Base-by-base conservation (phyloP, 2,113 vertebrate genomes). In the Gymnocephalus cernua region DNA sequence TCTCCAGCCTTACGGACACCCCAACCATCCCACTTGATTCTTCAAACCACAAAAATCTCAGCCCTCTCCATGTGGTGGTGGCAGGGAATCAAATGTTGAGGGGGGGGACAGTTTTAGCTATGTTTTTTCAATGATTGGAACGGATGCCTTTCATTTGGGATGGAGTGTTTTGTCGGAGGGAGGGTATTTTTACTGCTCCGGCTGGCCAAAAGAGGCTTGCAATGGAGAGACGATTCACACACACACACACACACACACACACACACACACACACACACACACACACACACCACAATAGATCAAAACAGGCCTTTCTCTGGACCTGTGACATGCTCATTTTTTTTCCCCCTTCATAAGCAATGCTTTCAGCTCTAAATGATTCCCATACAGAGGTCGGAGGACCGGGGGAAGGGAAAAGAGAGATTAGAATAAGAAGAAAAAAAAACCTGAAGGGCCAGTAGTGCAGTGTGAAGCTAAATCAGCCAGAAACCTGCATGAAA, bases 231-330 rank as follows among this genome's bases (percentile, higher is more conserved):
- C 62, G 68, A 84, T 85, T 5, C 56, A 59, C 65, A 74, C 19
- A 58, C 12, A 77, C 32, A 86, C 45, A 77, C 56, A 82, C 15
- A 75, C 62, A 76, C 14, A 86, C 45, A 77, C 56, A 82, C 15
- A 75, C 62, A 76, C 14, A 86, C 45, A 77, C 56, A 82, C 15
- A 75, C 56, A 59, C 65, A 74, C 19, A 58, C 12, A 77, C 32
- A 86, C 45, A 77, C 56, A 82, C 15, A 75, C 62, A 76, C 14
- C 74, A 86, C 92, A 94, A 94, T 89, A 93, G 73, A 88, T 88
- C 89, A 91, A 86, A 93, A 96, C 95, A 96, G 94, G 93, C 92
- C 95, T 95, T 94, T 90, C 91, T 91, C 90, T 87, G 75, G 86
- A 94, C 83, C 91, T 38, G 84, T 84, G 45, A 74, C 16, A 65